Conservation (phyloP, 2,888 invertebrate species). For the Dolichomitus sp. region DNA sequence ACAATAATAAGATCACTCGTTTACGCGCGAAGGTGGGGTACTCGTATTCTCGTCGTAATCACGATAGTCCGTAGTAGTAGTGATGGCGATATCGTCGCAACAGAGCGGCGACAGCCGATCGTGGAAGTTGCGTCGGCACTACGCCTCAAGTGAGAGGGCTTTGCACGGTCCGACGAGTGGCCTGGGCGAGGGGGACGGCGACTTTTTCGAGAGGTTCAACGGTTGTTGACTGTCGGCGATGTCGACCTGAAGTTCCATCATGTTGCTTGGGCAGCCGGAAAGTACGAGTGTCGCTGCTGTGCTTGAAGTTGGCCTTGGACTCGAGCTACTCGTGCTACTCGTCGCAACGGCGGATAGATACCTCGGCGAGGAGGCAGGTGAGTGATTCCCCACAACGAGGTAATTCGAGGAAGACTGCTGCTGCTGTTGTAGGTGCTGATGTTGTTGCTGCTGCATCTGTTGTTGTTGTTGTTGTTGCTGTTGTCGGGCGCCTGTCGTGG, state of each 20-base stretch:
- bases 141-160: constrained; percentile 86
- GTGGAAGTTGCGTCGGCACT: constrained; percentile 72
- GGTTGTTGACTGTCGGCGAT: constrained; percentile 94
- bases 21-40: constrained; percentile 65
- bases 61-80: constrained; percentile 47
- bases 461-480: constrained; percentile 84
- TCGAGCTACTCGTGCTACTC: constrained; percentile 80
- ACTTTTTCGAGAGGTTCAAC: constrained; percentile 95
- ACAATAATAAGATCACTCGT: constrained; percentile 48
- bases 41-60: constrained; percentile 59
- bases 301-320: constrained; percentile 82
- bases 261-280: constrained; percentile 86
- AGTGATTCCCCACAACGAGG: constrained; percentile 83
- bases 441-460: constrained; percentile 83
- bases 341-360: constrained; percentile 84
- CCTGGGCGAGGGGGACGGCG: constrained; percentile 92
- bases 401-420: constrained; percentile 85
- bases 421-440: constrained; percentile 86
- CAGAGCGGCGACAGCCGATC: neutral
- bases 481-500: constrained; percentile 86
- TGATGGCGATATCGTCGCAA: constrained; percentile 17
- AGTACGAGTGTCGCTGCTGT: constrained; percentile 83
- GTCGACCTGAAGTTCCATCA: constrained; percentile 93
- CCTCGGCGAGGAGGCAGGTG: constrained; percentile 84
- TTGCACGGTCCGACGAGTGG: constrained; percentile 87